phyloP scores from a whole-genome alignment of 2,888 invertebrate genomes.

The Drosophila cognata region DNA sequence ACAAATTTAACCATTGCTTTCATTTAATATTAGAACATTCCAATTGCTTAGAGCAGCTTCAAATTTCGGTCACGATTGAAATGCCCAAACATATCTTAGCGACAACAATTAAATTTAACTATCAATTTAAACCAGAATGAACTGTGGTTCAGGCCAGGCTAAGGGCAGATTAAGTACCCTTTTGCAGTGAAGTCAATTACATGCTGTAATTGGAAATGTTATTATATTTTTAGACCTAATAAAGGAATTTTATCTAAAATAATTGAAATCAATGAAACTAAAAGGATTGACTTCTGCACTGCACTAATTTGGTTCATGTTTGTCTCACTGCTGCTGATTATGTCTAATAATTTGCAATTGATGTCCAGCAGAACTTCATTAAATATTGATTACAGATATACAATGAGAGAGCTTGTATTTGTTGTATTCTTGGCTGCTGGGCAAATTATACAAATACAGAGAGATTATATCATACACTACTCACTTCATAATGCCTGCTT shows the following conservation, averaged over 20 bases:
- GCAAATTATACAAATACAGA: conserved; percentile 50
- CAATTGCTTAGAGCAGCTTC: neutral
- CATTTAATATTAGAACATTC: neutral
- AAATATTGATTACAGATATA: conserved; percentile 62
- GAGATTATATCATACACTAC: conserved; percentile 21
- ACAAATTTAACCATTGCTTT: neutral
- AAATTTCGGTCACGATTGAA: neutral
- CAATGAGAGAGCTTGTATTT: neutral
- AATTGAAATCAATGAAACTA: neutral
- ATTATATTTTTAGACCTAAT: neutral
- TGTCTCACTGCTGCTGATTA: conserved; percentile 40
- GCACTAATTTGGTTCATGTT: conserved; percentile 28
- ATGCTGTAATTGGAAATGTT: neutral
- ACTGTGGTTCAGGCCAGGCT: neutral
- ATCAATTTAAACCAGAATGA: neutral
- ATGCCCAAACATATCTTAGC: neutral
- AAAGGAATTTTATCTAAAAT: neutral
- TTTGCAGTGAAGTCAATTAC: neutral
- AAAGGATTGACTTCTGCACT: conserved; percentile 27
- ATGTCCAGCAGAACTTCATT: conserved; percentile 53
- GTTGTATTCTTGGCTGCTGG: conserved; percentile 6
- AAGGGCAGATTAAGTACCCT: neutral
- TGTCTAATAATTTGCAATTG: conserved; percentile 46
- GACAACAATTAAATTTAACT: neutral
- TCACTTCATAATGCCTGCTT: conserved; percentile 30